Evolutionary conservation across 2,888 invertebrate genomes (phyloP).

Genomic region (Leucophenga maculata): DNA sequence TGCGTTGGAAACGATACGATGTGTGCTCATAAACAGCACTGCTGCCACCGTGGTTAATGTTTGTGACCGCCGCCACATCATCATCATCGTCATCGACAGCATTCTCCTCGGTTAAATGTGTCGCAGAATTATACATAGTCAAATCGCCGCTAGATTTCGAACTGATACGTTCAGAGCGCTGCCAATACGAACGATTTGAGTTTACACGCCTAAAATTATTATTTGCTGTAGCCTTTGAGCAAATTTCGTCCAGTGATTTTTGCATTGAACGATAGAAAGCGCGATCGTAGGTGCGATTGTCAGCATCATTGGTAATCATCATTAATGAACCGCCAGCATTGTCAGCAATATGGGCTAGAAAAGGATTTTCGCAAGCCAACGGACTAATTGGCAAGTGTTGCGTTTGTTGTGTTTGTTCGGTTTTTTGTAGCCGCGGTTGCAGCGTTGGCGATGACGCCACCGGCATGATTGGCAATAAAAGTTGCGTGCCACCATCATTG

Average conservation of each 20-base stretch:
- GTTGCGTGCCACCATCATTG: not conserved
- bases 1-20: conserved; percentile 66
- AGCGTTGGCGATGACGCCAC: conserved; percentile 19
- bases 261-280: conserved; percentile 68
- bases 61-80: not conserved
- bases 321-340: conserved; percentile 39
- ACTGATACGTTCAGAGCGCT: conserved; percentile 63
- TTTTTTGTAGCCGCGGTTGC: conserved; percentile 7
- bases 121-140: conserved; percentile 68
- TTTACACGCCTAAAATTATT: conserved; percentile 29
- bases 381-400: conserved; percentile 11
- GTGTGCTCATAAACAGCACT: not conserved
- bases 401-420: not conserved
- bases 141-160: conserved; percentile 72
- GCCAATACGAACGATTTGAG: conserved; percentile 48
- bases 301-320: conserved; percentile 53
- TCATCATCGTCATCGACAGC: conserved; percentile 32
- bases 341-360: conserved; percentile 24
- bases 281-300: conserved; percentile 70
- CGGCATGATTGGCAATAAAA: conserved; percentile 19
- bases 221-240: conserved; percentile 13
- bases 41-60: not conserved
- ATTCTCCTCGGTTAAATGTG: conserved; percentile 51
- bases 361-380: conserved; percentile 25
- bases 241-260: conserved; percentile 67